A percentile compares a stretch with the other conserved stretches of the same genome.
Evolutionary conservation across 2,797 vertebrate species (phyloP).

Genomic region (Crenuchus spilurus): DNA sequence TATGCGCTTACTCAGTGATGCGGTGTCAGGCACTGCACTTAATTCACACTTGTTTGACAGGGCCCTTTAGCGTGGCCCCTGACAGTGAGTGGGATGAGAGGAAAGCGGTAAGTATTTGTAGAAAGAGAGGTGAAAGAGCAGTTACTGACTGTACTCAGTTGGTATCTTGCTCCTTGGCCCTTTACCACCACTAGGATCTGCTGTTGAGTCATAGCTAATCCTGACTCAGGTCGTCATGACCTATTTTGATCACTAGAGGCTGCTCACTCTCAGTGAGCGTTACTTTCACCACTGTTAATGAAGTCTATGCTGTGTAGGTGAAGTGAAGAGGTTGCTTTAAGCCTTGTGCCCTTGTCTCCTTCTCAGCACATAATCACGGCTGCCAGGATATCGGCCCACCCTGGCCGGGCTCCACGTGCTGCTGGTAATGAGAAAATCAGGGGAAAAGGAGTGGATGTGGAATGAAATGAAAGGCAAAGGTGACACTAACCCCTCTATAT

Average conservation of each 20-base stretch:
- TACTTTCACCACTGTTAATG: background rate
- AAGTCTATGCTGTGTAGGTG: constrained; percentile 14
- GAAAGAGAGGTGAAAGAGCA: background rate
- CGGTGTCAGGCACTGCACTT: constrained; percentile 3
- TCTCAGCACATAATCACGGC: constrained; percentile 47
- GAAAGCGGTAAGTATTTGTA: background rate
- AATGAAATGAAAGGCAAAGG: constrained; percentile 34
- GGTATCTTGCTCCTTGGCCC: background rate
- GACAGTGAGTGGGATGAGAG: constrained; percentile 16
- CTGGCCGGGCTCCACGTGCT: background rate
- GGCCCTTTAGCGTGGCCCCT: constrained; percentile 20
- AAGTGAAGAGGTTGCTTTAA: constrained; percentile 29
- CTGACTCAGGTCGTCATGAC: background rate
- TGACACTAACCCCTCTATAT: constrained; percentile 18
- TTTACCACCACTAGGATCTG: constrained; percentile 19
- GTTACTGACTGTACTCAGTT: background rate
- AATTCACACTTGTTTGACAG: constrained; percentile 26
- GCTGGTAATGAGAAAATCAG: constrained; percentile 40
- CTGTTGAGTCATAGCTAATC: constrained; percentile 39
- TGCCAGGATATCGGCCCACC: constrained; percentile 24
- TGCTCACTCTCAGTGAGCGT: constrained; percentile 27
- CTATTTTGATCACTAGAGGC: constrained; percentile 42
- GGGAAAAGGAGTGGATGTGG: constrained; percentile 24
- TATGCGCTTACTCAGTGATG: background rate
- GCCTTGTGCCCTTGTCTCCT: constrained; percentile 32